Percentiles rank a stretch among this genome's conserved stretches.
Evolutionary conservation across 2,113 vertebrate genomes (phyloP).

Genomic region (Antechinus stuartii): DNA sequence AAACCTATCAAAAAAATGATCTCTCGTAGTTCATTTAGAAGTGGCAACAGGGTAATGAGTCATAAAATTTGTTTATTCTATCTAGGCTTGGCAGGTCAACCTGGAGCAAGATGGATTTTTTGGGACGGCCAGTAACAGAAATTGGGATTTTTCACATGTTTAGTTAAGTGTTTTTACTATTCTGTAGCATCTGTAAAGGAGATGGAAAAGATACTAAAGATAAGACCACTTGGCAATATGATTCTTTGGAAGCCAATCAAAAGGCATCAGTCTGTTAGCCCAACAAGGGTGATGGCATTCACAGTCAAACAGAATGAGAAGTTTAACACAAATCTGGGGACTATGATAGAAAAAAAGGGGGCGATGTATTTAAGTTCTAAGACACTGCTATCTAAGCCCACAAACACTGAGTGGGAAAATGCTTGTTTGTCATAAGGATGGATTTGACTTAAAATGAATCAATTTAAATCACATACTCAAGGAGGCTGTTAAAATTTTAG

Average conservation of each 20-base stretch:
- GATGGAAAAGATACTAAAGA: background rate
- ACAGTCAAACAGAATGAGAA: background rate
- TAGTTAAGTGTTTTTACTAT: background rate
- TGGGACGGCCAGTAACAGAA: too few relatives aligned
- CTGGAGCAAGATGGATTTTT: background rate
- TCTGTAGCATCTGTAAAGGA: background rate
- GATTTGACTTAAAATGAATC: background rate
- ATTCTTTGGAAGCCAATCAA: background rate
- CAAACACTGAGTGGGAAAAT: background rate
- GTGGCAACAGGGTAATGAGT: background rate
- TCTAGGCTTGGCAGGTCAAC: background rate
- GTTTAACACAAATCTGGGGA: background rate
- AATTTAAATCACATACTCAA: background rate
- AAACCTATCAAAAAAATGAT: background rate
- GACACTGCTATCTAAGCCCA: background rate
- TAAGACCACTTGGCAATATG: background rate
- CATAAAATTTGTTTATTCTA: background rate
- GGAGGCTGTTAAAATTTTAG: background rate
- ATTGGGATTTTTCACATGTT: background rate
- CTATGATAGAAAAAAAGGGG: background rate
- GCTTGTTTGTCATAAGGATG: background rate
- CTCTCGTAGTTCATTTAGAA: background rate
- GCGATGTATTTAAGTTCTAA: background rate
- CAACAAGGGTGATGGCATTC: background rate
- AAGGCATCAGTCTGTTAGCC: background rate